Evolutionary conservation across 2,797 vertebrate species (phyloP).

Genomic region (Eurystomus glaucurus): DNA sequence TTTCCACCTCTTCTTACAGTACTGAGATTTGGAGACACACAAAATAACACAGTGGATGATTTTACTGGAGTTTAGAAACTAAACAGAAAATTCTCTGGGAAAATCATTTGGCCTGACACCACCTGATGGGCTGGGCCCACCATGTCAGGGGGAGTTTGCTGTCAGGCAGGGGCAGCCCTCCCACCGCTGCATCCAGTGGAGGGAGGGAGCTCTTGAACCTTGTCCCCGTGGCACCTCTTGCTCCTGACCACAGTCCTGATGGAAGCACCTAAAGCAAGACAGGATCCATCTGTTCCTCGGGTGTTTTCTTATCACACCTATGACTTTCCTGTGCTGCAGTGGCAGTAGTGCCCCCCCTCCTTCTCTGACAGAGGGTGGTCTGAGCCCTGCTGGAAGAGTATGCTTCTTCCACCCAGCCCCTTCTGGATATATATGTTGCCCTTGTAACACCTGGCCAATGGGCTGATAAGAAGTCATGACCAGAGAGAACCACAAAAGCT

Average conservation of each 20-base stretch:
- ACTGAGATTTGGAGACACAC: not conserved
- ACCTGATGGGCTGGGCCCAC: rapidly evolving
- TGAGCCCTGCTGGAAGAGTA: rapidly evolving
- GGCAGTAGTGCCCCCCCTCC: not conserved
- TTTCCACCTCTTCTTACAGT: rapidly evolving
- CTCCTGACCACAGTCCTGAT: rapidly evolving
- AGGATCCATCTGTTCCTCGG: rapidly evolving
- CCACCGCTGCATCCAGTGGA: not conserved
- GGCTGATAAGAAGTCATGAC: too few species aligned
- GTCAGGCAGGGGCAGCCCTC: rapidly evolving
- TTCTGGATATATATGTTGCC: not conserved
- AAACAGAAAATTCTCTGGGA: not conserved
- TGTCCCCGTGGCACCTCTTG: rapidly evolving
- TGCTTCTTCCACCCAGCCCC: not conserved
- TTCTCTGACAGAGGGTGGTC: not conserved
- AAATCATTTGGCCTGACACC: not conserved
- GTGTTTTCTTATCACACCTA: not conserved
- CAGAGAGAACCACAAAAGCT: not conserved
- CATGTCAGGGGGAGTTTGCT: too few species aligned
- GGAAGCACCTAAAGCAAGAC: not conserved
- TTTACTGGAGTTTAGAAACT: rapidly evolving
- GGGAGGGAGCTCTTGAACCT: rapidly evolving
- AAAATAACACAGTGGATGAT: not conserved
- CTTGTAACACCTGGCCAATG: not conserved
- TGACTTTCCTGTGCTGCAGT: not conserved